Base-by-base conservation (phyloP, 2,797 vertebrate species). In the Anguilla anguilla region DNA sequence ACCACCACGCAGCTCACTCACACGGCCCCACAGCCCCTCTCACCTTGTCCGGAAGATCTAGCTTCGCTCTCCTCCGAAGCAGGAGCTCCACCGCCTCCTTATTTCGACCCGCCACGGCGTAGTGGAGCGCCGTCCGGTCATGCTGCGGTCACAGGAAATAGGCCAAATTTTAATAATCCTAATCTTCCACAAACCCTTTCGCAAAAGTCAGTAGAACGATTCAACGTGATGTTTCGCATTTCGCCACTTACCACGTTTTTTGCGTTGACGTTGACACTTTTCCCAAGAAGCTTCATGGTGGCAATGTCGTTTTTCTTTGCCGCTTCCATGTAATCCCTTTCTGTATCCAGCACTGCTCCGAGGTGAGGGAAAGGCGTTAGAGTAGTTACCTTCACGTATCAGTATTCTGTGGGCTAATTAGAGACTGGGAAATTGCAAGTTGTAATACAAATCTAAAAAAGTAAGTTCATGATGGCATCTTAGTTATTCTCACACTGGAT, bases 1-100 rank as follows among this genome's bases (percentile, higher is more conserved):
- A 49, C 43, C 15, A 89, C 13, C 0, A 22, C 0, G 43, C 74
- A 81, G 39, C 6, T 2, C n/a, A 43, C 35, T 77, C 4, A 25
- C 5, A 22, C 28, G n/a, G 72, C 61, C 15, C 85, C 59, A 46
- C 1, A 46, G 15, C 13, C 57, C 25, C 39, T 85, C 94, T 93
- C 92, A 98, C 97, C 96, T 96, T 97, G 95, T 98, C 98, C 9
- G 93, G 96, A 39, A 96, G 91, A 91, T 97, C 97, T 91, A 98
- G 93, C 79, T 97, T 96, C 89, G 97, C 97, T 93, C 98, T 97
- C 88, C 97, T 96, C 90, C 91, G 94, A 3, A 99, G 95, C 89
- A 99, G 96, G 89, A 97, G 93, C 90, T 96, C 91, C 81, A 97
- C 96, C 0, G 94, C 96, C 0, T 97, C 96, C 2, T 90, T 86